These are phyloP conservation scores for Phalloptychus januarius DNA, from an alignment of 2,797 vertebrate genomes.

Conservation along the genomic window DNA sequence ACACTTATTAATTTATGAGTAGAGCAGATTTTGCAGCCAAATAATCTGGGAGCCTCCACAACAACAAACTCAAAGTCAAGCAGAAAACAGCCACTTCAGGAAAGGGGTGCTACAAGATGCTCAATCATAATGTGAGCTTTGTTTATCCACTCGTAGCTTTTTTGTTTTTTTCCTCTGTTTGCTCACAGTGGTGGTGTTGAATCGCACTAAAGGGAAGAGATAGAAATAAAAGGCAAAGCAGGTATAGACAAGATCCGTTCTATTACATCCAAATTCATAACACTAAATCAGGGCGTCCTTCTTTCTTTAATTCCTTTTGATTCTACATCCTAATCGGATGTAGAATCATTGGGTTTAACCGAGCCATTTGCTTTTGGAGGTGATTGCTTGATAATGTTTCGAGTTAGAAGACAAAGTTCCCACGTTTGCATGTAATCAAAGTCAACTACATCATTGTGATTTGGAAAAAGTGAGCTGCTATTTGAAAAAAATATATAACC, in stretches of 20 bases:
- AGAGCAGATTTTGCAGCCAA: background rate
- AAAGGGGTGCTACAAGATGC: background rate
- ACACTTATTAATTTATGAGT: background rate
- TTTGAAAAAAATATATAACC: background rate
- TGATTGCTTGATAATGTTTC: background rate
- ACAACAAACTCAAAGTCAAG: background rate
- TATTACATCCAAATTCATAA: background rate
- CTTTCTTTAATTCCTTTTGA: background rate
- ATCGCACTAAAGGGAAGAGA: background rate
- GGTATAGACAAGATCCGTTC: background rate
- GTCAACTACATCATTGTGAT: background rate
- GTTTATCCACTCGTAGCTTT: background rate
- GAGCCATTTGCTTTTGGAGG: background rate
- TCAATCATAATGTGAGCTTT: background rate
- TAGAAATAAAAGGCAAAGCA: background rate
- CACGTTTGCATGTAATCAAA: background rate
- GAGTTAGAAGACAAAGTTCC: background rate
- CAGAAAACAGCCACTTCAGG: background rate
- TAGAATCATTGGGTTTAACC: background rate
- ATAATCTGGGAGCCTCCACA: background rate
- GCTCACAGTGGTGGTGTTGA: background rate
- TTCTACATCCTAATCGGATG: background rate
- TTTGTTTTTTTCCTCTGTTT: background rate
- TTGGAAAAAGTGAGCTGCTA: background rate
- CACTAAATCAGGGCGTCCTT: background rate